Evolutionary conservation across 2,113 vertebrate species (phyloP).

Genomic region (Aptenodytes forsteri): DNA sequence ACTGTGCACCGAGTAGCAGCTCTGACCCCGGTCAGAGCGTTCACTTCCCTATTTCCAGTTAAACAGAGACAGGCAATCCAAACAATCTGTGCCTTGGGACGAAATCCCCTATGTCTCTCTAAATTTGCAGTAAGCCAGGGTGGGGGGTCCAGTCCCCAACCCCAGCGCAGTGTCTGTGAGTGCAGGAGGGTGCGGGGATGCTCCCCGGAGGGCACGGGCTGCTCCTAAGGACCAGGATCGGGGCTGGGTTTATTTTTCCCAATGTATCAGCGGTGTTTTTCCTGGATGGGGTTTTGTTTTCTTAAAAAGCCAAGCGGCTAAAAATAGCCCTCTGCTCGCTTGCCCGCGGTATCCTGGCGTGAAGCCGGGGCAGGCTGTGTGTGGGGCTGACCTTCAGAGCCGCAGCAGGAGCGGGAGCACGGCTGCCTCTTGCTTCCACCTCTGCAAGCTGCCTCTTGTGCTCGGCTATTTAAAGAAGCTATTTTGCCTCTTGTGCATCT

Average conservation of each 20-base stretch:
- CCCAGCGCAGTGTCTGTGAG: rapidly evolving
- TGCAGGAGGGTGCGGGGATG: rapidly evolving
- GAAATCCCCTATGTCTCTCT: neutral
- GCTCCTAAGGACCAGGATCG: rapidly evolving
- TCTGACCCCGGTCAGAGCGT: neutral
- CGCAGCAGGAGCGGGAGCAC: neutral
- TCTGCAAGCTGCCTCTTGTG: neutral
- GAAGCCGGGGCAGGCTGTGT: neutral
- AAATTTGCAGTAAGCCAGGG: rapidly evolving
- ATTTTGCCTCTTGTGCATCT: neutral
- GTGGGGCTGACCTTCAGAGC: neutral
- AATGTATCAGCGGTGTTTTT: rapidly evolving
- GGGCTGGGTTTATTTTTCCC: neutral
- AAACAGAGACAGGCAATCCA: neutral
- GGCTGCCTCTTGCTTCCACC: neutral
- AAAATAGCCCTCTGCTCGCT: neutral
- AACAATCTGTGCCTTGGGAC: too few species aligned
- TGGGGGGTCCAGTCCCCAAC: rapidly evolving
- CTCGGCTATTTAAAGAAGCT: neutral
- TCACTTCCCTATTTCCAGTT: neutral
- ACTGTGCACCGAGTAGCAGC: neutral
- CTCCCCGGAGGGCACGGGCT: neutral
- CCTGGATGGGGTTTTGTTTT: constrained; percentile 10
- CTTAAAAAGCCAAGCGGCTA: neutral
- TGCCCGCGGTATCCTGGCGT: neutral